A percentile compares a stretch with the other conserved stretches of the same genome.
phyloP scores from a whole-genome alignment of 2,113 vertebrate genomes.

The Prinia subflava region DNA sequence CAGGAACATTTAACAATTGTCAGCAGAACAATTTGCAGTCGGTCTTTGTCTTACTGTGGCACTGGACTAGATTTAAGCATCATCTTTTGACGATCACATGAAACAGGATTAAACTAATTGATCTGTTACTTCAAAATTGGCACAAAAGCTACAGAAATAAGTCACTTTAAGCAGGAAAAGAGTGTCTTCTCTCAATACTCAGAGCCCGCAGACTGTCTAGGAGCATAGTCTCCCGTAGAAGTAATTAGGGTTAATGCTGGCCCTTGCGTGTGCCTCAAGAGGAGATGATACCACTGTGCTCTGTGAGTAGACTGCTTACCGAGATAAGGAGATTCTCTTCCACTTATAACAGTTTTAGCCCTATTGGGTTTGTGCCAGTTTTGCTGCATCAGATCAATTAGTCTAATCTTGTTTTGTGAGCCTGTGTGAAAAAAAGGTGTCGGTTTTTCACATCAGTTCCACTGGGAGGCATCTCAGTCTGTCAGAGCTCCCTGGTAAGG shows the following conservation, averaged over 20 bases:
- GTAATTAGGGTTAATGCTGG: slow-evolving; percentile 1
- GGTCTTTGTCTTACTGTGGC: background rate
- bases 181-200: background rate
- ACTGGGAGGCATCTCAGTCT: background rate
- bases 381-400: slow-evolving; percentile 48
- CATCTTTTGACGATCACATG: background rate
- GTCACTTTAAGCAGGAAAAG: background rate
- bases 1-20: background rate
- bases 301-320: background rate
- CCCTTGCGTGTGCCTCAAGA: background rate
- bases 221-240: background rate
- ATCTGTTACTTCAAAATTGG: background rate
- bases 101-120: background rate
- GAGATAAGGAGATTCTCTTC: slow-evolving; percentile 44
- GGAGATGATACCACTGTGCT: slow-evolving; percentile 19
- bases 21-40: background rate
- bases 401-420: slow-evolving; percentile 21
- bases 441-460: background rate
- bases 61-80: background rate
- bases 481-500: background rate
- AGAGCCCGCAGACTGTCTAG: background rate
- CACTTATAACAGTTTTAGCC: background rate
- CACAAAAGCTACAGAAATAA: background rate
- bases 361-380: slow-evolving; percentile 8
- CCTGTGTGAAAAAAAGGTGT: background rate